A percentile compares a stretch with the other conserved stretches of the same genome.
phyloP scores from a whole-genome alignment of 2,113 vertebrate genomes.

The Malurus alboscapulatus region DNA sequence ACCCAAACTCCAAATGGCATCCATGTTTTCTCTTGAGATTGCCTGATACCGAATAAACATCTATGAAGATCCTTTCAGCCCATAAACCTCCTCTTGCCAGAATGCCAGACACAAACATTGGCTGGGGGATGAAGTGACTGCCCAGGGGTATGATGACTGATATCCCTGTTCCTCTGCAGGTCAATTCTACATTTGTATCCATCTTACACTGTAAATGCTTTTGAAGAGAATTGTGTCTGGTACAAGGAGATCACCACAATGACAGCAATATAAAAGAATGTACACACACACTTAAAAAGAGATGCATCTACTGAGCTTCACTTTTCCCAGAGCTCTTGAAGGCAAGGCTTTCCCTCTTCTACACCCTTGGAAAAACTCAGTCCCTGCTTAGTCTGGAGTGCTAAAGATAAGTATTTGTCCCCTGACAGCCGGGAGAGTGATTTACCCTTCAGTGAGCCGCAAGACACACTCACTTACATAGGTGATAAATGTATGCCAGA shows the following conservation, averaged over 20 bases:
- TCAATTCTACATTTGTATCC: not conserved
- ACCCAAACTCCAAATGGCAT: not conserved
- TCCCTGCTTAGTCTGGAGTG: not conserved
- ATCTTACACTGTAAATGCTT: not conserved
- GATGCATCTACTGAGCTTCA: not conserved
- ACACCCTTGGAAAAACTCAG: not conserved
- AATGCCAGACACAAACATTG: not conserved
- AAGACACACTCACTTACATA: not conserved
- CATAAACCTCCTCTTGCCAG: not conserved
- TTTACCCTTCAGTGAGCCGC: not conserved
- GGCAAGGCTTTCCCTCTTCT: not conserved
- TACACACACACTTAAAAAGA: not conserved
- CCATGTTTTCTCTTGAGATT: not conserved
- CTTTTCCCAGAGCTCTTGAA: not conserved
- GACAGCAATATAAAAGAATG: not conserved
- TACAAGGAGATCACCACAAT: not conserved
- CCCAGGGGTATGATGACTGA: rapidly evolving
- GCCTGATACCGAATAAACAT: not conserved
- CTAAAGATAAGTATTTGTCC: not conserved
- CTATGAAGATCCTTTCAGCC: not conserved
- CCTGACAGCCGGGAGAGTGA: not conserved
- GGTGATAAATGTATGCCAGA: not conserved
- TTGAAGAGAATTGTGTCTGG: not conserved
- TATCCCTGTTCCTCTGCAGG: not conserved
- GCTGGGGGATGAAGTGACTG: not conserved